Evolutionary conservation across 30 jellyfish, hydroid and myxozoan genomes (phyloP).

Genomic region (Nemopilema nomurai): DNA sequence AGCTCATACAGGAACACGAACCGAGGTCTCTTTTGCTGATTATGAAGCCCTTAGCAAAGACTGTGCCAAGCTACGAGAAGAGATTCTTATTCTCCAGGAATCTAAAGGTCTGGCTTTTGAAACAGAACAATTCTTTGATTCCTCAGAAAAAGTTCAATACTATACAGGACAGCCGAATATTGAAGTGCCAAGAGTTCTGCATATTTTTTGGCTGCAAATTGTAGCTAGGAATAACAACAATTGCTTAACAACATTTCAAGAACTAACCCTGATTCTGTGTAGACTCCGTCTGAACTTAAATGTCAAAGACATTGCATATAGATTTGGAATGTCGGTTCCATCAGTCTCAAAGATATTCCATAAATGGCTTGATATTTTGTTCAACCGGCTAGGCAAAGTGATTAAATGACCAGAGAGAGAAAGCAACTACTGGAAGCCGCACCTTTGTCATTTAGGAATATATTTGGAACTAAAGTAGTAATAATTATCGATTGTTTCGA

Average conservation of each 20-base stretch:
- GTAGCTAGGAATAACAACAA: constrained; percentile 4
- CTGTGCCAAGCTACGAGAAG: background rate
- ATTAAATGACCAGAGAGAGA: constrained; percentile 27
- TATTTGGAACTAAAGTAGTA: constrained; percentile 12
- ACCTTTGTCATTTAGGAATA: background rate
- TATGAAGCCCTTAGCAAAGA: background rate
- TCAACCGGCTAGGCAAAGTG: background rate
- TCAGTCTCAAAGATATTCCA: constrained; percentile 17
- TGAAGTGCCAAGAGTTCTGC: constrained; percentile 3
- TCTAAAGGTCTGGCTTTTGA: constrained; percentile 8
- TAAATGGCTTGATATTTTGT: background rate
- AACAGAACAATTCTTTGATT: constrained; percentile 8
- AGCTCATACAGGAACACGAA: background rate
- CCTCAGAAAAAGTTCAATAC: constrained; percentile 8
- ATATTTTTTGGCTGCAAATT: constrained; percentile 5
- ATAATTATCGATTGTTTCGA: constrained; percentile 16
- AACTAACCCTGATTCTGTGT: constrained; percentile 20
- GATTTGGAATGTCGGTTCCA: constrained; percentile 24
- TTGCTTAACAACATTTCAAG: constrained; percentile 19
- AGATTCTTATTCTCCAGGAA: background rate
- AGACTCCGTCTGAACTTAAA: constrained; percentile 26
- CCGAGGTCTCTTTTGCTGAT: background rate
- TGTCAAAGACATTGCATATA: constrained; percentile 22
- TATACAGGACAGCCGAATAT: constrained; percentile 18
- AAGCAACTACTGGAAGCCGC: constrained; percentile 1